Base-by-base conservation (phyloP, 2,888 invertebrate genomes). In the Gortyna flavago region DNA sequence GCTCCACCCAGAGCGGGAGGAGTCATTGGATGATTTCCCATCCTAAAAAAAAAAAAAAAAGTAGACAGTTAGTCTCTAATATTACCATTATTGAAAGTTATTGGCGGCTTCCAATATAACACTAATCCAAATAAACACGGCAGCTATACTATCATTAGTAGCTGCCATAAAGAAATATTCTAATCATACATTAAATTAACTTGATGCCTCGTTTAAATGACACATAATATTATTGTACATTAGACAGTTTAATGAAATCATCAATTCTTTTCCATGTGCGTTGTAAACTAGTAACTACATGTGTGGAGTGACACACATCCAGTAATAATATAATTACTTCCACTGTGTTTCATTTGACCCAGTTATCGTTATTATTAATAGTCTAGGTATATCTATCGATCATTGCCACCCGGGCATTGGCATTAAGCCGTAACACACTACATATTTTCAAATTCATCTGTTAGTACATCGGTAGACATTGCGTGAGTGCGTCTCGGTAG, bases 401-500 rank as follows among this genome's bases (percentile, higher is more conserved):
- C 92, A 91, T 91, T 92, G 90, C 93, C 92, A 92, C 92, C 91
- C 92, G 92, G 92, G 90, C 92, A 91, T 92, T 93, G 93, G 92
- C 93, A 92, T 92, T 91, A 91, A 89, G 90, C 88, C 90, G 90
- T 88, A 86, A 90, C 85, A 79, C 75, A 83, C 61, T 81, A 84
- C 88, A 89, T 90, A 91, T 93, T 93, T 93, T 91, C 91, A 91
- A 91, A 91, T 89, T 86, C 87, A 90, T 90, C 91, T 90, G 86
- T 89, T 90, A 92, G 92, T 92, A 91, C 89, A 87, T 91, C 90
- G 87, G 87, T 88, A 92, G 93, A 91, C 94, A 90, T 93, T 94
- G 95, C 94, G 94, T 95, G 95, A 92, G 93, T 92, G 91, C 90
- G 92, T 91, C 90, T 91, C 90, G 88, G 90, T 89, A 92, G 90